Evolutionary conservation across 2,113 vertebrate genomes (phyloP), one percentile per base, ranked within the genome.

Genomic region (Hemiprocne comata): DNA sequence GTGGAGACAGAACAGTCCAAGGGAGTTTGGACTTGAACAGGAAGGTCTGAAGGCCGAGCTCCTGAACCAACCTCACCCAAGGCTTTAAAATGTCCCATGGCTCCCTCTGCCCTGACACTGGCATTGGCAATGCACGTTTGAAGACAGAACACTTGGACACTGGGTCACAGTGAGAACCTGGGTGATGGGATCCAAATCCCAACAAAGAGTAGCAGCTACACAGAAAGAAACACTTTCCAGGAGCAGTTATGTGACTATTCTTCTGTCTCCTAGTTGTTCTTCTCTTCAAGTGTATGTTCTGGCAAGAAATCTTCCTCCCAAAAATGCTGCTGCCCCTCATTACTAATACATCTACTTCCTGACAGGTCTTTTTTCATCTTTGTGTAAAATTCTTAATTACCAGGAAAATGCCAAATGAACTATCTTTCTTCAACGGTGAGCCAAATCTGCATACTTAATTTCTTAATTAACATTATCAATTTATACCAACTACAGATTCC

Each of bases 1-100:
- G 34, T 10, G 16, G 31, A 50, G 17, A 23, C 46, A 5, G 17
- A n/a, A n/a, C 9, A 29, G 26, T 70, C 17, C 1, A 0, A 33
- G 17, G 38, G 14, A 71, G 44, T 31, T 44, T 38, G 57, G 18
- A 17, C 36, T 58, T 5, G 2, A 53, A 51, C 24, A 34, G 2
- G 1, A 65, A 34, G 4, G 11, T 46, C 44, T 23, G 66, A 24
- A 54, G 51, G 29, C 38, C 1, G 0, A 77, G 44, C 38, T 66
- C n/a, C 17, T 29, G 8, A 72, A 12, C 9, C 16, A 72, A 60
- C 46, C 21, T 67, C 46, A 66, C 15, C 46, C 1, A 12, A 50
- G 23, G n/a, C 18, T 14, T 14, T 4, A 20, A 53, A 20, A 10
- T 7, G 40, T 33, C 76, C 9, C 33, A 4, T 2, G 14, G 29